Conservation (phyloP, 2,797 vertebrate genomes). For the Tragelaphus oryx region DNA sequence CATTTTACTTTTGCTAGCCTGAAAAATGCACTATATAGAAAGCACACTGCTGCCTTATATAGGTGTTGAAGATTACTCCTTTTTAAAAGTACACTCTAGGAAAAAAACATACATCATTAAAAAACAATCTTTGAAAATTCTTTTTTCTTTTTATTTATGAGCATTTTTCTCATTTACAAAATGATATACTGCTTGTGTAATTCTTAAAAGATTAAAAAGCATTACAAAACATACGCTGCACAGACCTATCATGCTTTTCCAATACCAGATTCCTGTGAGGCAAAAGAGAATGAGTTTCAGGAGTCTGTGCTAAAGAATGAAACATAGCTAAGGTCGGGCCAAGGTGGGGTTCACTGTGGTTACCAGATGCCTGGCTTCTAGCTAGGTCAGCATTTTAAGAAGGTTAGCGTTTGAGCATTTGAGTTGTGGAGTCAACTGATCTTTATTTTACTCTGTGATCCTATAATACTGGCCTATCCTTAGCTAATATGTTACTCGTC, state of each 20-base stretch:
- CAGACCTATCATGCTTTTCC: background rate
- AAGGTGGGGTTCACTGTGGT: rapidly evolving
- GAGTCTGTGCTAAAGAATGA: background rate
- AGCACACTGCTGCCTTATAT: background rate
- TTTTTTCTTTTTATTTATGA: background rate
- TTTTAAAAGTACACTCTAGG: background rate
- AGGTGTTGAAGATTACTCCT: background rate
- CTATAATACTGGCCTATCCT: background rate
- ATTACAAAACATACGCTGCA: background rate
- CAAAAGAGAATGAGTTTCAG: background rate
- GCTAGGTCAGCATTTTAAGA: background rate
- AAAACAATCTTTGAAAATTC: background rate
- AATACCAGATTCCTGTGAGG: background rate
- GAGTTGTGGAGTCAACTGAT: background rate
- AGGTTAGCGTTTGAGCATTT: background rate
- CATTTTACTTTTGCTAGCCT: background rate
- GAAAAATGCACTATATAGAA: background rate
- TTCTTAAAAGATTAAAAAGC: constrained; percentile 44
- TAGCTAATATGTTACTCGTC: background rate
- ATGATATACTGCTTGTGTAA: background rate
- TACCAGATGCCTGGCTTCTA: background rate
- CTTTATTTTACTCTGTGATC: background rate
- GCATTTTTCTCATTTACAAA: constrained; percentile 31
- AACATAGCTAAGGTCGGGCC: background rate
- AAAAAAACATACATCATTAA: background rate